phyloP scores from a whole-genome alignment of 1,140 invertebrate genomes.

The Ruditapes philippinarum region DNA sequence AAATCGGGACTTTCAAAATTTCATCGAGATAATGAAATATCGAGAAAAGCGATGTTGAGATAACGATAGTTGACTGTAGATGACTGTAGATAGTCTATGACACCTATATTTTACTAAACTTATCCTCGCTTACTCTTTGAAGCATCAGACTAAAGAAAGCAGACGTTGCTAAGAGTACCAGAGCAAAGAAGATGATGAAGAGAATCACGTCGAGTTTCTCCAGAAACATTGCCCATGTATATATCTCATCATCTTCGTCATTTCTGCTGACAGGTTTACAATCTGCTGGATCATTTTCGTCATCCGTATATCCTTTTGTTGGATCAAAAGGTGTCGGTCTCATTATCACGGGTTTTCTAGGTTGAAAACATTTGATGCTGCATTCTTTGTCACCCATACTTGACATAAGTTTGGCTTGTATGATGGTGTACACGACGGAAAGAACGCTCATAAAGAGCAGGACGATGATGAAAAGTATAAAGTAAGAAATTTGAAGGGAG shows the following conservation, averaged over 20 bases:
- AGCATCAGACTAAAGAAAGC: not conserved
- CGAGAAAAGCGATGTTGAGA: too few relatives aligned
- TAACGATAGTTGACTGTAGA: too few relatives aligned
- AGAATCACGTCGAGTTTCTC: not conserved
- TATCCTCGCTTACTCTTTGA: not conserved
- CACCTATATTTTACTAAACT: not conserved
- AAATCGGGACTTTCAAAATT: too few relatives aligned
- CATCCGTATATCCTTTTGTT: not conserved
- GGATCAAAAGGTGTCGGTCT: not conserved
- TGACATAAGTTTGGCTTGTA: constrained; percentile 34
- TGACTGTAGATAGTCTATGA: too few relatives aligned
- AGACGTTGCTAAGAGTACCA: not conserved
- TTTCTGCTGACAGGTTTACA: too few relatives aligned
- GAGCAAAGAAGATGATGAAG: not conserved
- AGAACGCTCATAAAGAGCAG: constrained; percentile 26
- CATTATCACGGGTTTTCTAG: not conserved
- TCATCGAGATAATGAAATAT: too few relatives aligned
- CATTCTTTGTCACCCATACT: constrained; percentile 4
- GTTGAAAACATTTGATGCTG: not conserved
- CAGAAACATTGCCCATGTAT: constrained; percentile 22
- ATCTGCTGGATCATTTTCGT: not conserved
- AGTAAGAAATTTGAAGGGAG: constrained; percentile 27
- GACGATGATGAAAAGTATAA: constrained; percentile 21
- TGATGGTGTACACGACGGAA: constrained; percentile 30
- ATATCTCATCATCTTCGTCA: not conserved